phyloP scores from a whole-genome alignment of 2,113 vertebrate species.

The Poeciliopsis turrubarensis region DNA sequence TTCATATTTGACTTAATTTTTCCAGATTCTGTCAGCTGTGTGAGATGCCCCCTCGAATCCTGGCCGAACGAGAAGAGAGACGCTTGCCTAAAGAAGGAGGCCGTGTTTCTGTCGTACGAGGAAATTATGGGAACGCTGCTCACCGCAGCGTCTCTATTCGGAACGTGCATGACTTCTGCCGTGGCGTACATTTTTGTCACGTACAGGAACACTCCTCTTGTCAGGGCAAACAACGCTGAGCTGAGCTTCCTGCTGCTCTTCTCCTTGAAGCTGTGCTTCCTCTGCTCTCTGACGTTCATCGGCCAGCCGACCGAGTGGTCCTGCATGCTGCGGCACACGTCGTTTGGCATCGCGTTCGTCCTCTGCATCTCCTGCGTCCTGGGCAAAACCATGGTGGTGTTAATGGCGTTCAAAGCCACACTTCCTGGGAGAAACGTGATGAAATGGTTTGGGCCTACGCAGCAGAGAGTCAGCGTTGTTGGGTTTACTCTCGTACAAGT shows the following conservation, averaged over 20 bases:
- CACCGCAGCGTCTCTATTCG: slow-evolving; percentile 61
- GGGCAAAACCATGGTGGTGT: slow-evolving; percentile 28
- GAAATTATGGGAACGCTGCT: slow-evolving; percentile 73
- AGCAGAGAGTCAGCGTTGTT: slow-evolving; percentile 27
- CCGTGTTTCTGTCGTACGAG: slow-evolving; percentile 68
- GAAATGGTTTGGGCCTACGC: slow-evolving; percentile 20
- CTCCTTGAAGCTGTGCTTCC: slow-evolving; percentile 72
- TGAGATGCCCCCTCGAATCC: slow-evolving; percentile 63
- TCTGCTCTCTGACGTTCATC: slow-evolving; percentile 76
- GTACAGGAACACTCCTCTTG: slow-evolving; percentile 70
- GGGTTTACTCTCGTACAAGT: slow-evolving; percentile 15
- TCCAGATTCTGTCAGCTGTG: slow-evolving; percentile 72
- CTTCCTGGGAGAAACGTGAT: background rate
- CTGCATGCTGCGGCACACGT: slow-evolving; percentile 73
- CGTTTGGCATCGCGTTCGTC: slow-evolving; percentile 22
- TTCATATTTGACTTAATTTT: background rate
- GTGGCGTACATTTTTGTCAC: slow-evolving; percentile 68
- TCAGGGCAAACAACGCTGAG: slow-evolving; percentile 73
- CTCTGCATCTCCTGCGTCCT: slow-evolving; percentile 8
- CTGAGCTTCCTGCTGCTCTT: slow-evolving; percentile 75
- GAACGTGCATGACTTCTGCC: slow-evolving; percentile 57
- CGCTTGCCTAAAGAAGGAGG: slow-evolving; percentile 67
- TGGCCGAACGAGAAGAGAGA: slow-evolving; percentile 73
- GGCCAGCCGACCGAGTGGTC: slow-evolving; percentile 73
- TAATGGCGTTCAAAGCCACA: slow-evolving; percentile 1